A percentile compares a stretch with the other conserved stretches of the same genome.
phyloP scores from a whole-genome alignment of 2,113 vertebrate genomes.

The Plecotus auritus region DNA sequence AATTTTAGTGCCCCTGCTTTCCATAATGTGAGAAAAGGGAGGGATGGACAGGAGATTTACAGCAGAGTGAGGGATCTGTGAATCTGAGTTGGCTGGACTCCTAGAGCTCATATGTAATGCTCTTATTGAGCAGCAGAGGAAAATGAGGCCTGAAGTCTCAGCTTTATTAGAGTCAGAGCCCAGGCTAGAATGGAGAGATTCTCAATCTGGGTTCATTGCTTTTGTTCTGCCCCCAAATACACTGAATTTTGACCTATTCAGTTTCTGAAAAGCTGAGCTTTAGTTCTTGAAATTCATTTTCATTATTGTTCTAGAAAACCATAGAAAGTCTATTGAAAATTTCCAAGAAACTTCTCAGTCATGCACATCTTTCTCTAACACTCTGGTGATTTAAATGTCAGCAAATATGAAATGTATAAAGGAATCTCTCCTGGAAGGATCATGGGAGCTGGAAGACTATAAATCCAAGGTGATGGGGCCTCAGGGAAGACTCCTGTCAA shows the following conservation, averaged over 20 bases:
- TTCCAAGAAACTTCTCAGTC: not conserved
- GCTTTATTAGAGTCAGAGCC: not conserved
- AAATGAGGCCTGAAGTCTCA: not conserved
- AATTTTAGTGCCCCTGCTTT: not conserved
- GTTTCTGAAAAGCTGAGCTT: not conserved
- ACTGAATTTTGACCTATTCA: not conserved
- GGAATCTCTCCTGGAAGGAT: not conserved
- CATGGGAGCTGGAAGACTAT: not conserved
- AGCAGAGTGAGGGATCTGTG: not conserved
- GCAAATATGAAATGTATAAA: slow-evolving; percentile 4
- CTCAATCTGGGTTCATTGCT: not conserved
- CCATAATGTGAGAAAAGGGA: not conserved
- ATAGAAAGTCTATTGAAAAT: slow-evolving; percentile 23
- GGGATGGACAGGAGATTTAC: not conserved
- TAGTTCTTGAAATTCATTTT: not conserved
- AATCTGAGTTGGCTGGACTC: not conserved
- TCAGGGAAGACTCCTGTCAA: not conserved
- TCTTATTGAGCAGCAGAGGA: not conserved
- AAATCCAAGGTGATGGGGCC: not conserved
- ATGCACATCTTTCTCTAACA: not conserved
- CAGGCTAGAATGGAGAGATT: not conserved
- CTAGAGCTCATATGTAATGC: not conserved
- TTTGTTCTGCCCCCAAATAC: not conserved
- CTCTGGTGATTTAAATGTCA: slow-evolving; percentile 26
- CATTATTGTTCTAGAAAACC: not conserved